These are phyloP conservation scores for Ptychochromis oligacanthus DNA, from an alignment of 2,113 vertebrate species.

Conservation along the genomic window DNA sequence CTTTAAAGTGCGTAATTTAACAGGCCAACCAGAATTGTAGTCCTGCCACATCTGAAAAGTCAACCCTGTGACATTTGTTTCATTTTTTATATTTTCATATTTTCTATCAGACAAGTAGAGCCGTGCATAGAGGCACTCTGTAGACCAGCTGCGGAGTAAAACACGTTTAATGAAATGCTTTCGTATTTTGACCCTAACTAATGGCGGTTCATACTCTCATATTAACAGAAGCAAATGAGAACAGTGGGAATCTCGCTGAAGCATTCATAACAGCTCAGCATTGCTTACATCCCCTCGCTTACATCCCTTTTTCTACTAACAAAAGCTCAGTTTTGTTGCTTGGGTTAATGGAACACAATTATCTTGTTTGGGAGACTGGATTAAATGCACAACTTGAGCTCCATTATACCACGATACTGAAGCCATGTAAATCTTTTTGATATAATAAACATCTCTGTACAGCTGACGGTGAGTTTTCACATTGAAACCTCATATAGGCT, in stretches of 20 bases:
- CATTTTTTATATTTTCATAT: neutral
- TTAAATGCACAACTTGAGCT: neutral
- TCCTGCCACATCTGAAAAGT: neutral
- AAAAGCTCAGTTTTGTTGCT: neutral
- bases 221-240: slow-evolving; percentile 27
- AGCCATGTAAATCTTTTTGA: neutral
- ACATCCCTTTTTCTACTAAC: neutral
- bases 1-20: neutral
- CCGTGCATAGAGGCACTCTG: neutral
- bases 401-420: neutral
- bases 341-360: neutral
- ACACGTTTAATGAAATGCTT: neutral
- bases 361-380: neutral
- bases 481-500: neutral
- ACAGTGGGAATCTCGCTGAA: slow-evolving; percentile 3
- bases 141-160: neutral
- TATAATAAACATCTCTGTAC: neutral
- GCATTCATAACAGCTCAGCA: neutral
- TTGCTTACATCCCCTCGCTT: neutral
- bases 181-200: neutral
- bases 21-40: neutral
- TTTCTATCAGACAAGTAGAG: neutral
- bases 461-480: neutral
- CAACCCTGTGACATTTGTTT: neutral
- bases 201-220: neutral